Evolutionary conservation across 2,888 invertebrate genomes (phyloP).

Genomic region (Caenorhabditis sp.): DNA sequence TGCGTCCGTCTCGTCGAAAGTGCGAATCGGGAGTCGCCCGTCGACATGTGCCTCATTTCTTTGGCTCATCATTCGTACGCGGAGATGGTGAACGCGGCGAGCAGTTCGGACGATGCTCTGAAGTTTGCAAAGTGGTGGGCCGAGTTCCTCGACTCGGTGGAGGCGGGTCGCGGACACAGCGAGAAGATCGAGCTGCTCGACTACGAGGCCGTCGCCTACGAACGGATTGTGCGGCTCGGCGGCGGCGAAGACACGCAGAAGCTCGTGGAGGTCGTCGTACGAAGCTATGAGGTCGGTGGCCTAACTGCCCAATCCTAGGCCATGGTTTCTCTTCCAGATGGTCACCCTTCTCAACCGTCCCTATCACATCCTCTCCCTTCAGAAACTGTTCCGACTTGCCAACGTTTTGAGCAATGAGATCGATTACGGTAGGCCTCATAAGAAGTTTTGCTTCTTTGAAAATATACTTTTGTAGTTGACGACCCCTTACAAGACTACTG

Average conservation of each 20-base stretch:
- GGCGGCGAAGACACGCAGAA: constrained; percentile 33
- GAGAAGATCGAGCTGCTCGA: constrained; percentile 55
- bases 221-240: constrained; percentile 37
- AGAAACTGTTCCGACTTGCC: constrained; percentile 32
- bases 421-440: constrained; percentile 2
- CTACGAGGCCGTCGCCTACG: constrained; percentile 50
- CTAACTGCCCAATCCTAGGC: too few relatives aligned
- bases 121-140: constrained; percentile 64
- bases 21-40: constrained; percentile 57
- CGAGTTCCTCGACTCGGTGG: constrained; percentile 60
- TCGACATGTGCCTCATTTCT: constrained; percentile 59
- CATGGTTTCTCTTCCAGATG: constrained; percentile 51
- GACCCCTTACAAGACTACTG: too few relatives aligned
- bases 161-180: constrained; percentile 49
- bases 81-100: constrained; percentile 58
- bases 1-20: constrained; percentile 61
- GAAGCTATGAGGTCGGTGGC: constrained; percentile 44
- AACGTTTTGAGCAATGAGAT: constrained; percentile 28
- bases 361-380: constrained; percentile 45
- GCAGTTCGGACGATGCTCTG: constrained; percentile 50
- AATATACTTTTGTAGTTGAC: too few relatives aligned
- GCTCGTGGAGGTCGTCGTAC: constrained; percentile 42
- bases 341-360: constrained; percentile 53
- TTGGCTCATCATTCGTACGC: constrained; percentile 63
- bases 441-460: too few relatives aligned